Evolutionary conservation across 2,113 vertebrate genomes (phyloP).

Genomic region (Ploceus nigricollis): DNA sequence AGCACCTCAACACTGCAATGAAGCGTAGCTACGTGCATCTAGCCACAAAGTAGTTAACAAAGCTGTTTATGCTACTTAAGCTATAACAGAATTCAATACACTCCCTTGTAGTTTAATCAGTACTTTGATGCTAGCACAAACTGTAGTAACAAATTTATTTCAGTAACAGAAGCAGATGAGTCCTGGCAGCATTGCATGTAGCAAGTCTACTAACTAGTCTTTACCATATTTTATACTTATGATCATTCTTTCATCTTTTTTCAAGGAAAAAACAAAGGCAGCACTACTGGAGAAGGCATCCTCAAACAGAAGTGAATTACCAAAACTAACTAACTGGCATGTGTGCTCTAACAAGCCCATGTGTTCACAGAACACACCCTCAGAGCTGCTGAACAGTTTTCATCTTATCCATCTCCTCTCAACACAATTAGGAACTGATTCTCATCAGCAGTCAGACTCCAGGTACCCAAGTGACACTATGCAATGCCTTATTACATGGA

Average conservation of each 20-base stretch:
- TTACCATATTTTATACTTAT: not conserved
- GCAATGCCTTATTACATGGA: not conserved
- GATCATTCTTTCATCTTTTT: not conserved
- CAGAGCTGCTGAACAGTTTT: not conserved
- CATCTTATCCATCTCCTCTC: not conserved
- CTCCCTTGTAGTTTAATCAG: not conserved
- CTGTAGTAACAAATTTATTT: slow-evolving; percentile 16
- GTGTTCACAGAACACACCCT: not conserved
- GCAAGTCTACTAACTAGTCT: not conserved
- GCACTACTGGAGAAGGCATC: not conserved
- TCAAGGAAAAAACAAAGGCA: not conserved
- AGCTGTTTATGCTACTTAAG: not conserved
- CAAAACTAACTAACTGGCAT: not conserved
- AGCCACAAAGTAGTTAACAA: not conserved
- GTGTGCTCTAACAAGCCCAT: not conserved
- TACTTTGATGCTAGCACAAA: not conserved
- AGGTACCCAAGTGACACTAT: not conserved
- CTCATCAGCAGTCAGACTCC: not conserved
- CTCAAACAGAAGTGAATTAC: not conserved
- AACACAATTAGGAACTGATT: not conserved
- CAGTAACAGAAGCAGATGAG: not conserved
- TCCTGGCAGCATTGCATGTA: not conserved
- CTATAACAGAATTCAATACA: not conserved
- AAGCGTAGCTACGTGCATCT: not conserved
- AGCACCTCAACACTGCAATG: not conserved